Percentiles rank a stretch among this genome's conserved stretches.
Conservation (phyloP, 2,888 invertebrate genomes). For the Crematogaster levior region DNA sequence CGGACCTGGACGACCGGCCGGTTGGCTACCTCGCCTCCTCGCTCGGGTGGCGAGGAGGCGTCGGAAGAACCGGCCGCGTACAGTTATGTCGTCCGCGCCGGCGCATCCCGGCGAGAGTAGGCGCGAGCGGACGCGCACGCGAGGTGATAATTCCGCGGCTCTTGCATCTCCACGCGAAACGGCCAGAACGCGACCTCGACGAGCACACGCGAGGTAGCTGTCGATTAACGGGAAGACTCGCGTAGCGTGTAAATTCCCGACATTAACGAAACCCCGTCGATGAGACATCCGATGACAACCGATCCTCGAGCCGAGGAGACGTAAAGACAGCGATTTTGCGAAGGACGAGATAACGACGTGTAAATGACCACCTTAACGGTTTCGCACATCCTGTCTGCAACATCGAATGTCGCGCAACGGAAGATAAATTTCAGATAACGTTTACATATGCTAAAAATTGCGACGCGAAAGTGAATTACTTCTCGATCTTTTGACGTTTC, state of each 20-base stretch:
- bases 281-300: constrained; percentile 13
- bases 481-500: neutral
- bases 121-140: constrained; percentile 28
- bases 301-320: neutral
- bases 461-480: neutral
- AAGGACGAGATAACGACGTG: neutral
- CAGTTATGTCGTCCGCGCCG: constrained; percentile 75
- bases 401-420: neutral
- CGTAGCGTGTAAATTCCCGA: constrained; percentile 21
- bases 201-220: constrained; percentile 24
- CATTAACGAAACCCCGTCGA: constrained; percentile 28
- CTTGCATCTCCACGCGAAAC: constrained; percentile 7
- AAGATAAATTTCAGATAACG: neutral
- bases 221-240: constrained; percentile 36
- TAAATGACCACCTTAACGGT: neutral
- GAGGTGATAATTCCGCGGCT: constrained; percentile 50
- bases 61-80: constrained; percentile 55
- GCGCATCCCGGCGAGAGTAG: constrained; percentile 53
- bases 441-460: neutral
- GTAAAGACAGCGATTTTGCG: neutral
- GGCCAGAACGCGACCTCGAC: constrained; percentile 31
- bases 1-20: constrained; percentile 58
- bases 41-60: constrained; percentile 24
- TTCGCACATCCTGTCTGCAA: neutral
- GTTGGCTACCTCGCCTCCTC: constrained; percentile 45